These are phyloP conservation scores for Morpho deidamia DNA, from an alignment of 2,888 invertebrate genomes.

Conservation along the genomic window DNA sequence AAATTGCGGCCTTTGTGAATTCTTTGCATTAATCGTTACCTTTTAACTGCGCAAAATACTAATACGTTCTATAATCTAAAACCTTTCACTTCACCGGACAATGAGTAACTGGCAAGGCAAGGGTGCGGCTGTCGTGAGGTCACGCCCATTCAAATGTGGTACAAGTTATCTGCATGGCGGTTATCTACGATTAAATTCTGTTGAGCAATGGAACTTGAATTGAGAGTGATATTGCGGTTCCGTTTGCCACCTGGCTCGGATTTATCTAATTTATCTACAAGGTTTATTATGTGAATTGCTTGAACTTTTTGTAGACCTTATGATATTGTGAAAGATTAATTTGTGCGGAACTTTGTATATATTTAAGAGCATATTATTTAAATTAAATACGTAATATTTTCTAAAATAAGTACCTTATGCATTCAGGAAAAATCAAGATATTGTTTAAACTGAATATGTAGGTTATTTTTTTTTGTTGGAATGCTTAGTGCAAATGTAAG, in stretches of 20 bases:
- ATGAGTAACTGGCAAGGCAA: conserved; percentile 29
- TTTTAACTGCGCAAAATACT: not conserved
- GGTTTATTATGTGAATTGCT: conserved; percentile 4
- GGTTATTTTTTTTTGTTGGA: too few species aligned
- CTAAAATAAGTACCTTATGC: too few species aligned
- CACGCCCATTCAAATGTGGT: conserved; percentile 31
- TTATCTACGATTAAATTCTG: conserved; percentile 28
- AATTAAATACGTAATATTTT: too few species aligned
- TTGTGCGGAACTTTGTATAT: not conserved
- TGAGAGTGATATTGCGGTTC: conserved; percentile 5
- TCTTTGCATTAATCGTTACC: too few species aligned
- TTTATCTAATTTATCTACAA: conserved; percentile 1
- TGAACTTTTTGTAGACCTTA: conserved; percentile 1
- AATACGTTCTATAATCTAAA: conserved; percentile 1
- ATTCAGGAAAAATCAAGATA: too few species aligned
- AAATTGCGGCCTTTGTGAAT: too few species aligned
- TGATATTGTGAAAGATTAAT: not conserved
- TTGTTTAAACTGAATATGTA: too few species aligned
- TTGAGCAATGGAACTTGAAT: conserved; percentile 15
- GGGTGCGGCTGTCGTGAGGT: conserved; percentile 37
- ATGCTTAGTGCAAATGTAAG: too few species aligned
- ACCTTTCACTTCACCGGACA: conserved; percentile 34
- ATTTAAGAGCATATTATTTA: not conserved
- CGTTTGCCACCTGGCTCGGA: conserved; percentile 12
- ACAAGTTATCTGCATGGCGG: conserved; percentile 28